Conservation (phyloP, 1,140 invertebrate species). For the Oreohelix idahoensis region DNA sequence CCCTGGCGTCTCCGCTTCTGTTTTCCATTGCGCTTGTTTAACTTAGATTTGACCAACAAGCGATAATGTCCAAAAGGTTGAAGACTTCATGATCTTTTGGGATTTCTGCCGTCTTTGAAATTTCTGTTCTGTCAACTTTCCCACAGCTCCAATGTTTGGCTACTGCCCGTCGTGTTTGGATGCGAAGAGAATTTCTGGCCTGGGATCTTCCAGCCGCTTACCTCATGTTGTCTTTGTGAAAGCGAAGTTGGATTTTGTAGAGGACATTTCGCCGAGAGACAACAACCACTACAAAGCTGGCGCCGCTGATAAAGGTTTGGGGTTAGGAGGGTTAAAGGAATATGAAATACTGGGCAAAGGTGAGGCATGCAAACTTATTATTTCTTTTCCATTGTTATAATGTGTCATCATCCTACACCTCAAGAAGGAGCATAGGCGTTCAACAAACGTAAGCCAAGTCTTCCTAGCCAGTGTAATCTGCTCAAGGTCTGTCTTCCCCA, state of each 20-base stretch:
- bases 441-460: too few species aligned
- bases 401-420: too few species aligned
- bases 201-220: neutral
- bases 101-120: neutral
- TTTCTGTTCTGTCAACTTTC: neutral
- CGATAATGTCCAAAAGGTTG: slow-evolving; percentile 5
- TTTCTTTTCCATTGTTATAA: too few species aligned
- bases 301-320: neutral
- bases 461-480: too few species aligned
- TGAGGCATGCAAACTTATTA: too few species aligned
- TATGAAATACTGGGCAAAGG: too few species aligned
- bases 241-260: neutral
- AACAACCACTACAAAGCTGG: neutral
- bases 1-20: neutral
- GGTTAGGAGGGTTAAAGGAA: too few species aligned
- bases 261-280: neutral
- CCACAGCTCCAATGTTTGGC: neutral
- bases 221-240: neutral
- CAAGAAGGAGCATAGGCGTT: too few species aligned
- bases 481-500: too few species aligned
- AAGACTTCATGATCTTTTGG: neutral
- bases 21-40: neutral
- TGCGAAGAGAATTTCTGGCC: neutral
- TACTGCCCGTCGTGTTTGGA: neutral
- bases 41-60: slow-evolving; percentile 3